Base-by-base conservation (phyloP, 1,140 invertebrate species). In the Rhyacophila brunnea region DNA sequence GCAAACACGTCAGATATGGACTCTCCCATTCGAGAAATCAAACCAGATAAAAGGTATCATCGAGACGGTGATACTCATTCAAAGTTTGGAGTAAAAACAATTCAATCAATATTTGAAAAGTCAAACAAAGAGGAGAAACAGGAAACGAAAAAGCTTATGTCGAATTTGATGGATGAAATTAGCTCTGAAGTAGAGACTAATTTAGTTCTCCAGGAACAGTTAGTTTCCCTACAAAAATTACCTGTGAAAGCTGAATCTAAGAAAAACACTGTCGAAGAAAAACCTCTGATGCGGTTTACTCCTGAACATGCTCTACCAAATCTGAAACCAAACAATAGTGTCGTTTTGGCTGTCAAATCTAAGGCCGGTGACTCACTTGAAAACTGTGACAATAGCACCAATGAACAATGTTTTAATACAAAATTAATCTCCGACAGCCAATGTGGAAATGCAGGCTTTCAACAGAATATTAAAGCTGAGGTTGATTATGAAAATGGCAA, bases 21-120 rank as follows among this genome's bases (percentile, higher is more conserved):
- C 14, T 62, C 59, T 32, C 59, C 59, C 1, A 38, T 50, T 13
- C 43, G 50, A 35, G 36, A 50, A 15, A 35, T 62, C 6, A 62
- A 62, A 23, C 52, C 53, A 6, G 59, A 62, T 32, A 62, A 62
- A 17, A 23, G 32, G 17, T 62, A 62, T 51, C 17, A 55, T n/a
- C 46, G 47, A 54, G 47, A 62, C 9, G 50, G 32, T 14, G 42
- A 38, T 23, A 38, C 53, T 9, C 23, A 28, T 28, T 28, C 23
- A 28, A 62, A 56, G 35, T 71, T 74, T 56, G 73, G 73, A 7
- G 72, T 76, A 1, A 76, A 75, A 68, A 76, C 74, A 1, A 58
- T 76, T 15, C 74, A 76, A 51, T 74, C 72, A 47, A 75, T 75
- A 54, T 76, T 76, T 54, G 72, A 68, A 56, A 71, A 70, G 42